Percentiles rank a stretch among this genome's conserved stretches.
phyloP scores from a whole-genome alignment of 2,113 vertebrate species.

The Macquaria australasica region DNA sequence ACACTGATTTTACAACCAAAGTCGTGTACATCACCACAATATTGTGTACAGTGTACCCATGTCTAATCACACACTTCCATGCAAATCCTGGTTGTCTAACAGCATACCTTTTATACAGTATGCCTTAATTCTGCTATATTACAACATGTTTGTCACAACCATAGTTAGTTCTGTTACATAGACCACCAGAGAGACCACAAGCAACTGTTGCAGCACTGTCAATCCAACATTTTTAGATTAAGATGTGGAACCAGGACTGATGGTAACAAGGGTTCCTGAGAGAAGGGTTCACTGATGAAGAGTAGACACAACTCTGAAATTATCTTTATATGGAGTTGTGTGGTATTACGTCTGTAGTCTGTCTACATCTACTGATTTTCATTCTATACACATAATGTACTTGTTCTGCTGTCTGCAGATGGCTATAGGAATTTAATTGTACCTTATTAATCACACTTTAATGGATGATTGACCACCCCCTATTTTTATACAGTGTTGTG shows the following conservation, averaged over 20 bases:
- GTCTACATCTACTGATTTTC: not conserved
- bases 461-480: not conserved
- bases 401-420: no score
- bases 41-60: not conserved
- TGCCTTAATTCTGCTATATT: no score
- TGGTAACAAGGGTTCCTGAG: not conserved
- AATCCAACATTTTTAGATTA: not conserved
- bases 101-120: not conserved
- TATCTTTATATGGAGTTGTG: not conserved
- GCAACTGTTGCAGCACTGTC: not conserved
- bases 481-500: no score
- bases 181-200: not conserved
- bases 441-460: not conserved
- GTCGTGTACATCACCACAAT: not conserved
- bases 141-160: not conserved
- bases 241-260: not conserved
- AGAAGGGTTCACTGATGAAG: not conserved
- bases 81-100: not conserved
- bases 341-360: not conserved
- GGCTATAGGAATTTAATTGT: not conserved
- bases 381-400: not conserved
- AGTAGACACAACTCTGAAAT: not conserved
- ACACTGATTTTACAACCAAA: not conserved
- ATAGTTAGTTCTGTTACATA: not conserved
- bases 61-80: not conserved